phyloP scores from a whole-genome alignment of 1,140 invertebrate genomes.

The Harlomillsia oculata region DNA sequence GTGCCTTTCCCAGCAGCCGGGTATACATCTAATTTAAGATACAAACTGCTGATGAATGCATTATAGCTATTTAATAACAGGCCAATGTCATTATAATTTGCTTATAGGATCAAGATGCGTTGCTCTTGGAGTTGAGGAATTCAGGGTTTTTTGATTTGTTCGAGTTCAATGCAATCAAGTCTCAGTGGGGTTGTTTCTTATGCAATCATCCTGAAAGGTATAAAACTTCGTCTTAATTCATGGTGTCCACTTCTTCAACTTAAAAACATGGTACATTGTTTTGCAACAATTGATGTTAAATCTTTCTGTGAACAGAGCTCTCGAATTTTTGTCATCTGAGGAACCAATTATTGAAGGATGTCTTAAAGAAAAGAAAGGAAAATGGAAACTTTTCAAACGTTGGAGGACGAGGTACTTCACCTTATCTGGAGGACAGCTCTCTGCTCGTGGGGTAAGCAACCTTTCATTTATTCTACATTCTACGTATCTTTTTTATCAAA shows the following conservation, averaged over 20 bases:
- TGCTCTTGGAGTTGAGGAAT: conserved; percentile 75
- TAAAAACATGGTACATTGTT: too few species aligned
- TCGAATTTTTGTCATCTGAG: conserved; percentile 31
- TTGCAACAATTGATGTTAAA: too few species aligned
- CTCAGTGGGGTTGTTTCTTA: conserved; percentile 74
- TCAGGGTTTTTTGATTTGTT: conserved; percentile 87
- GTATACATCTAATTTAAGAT: conserved; percentile 40
- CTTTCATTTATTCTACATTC: background rate
- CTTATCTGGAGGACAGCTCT: conserved; percentile 74
- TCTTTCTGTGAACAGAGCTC: too few species aligned
- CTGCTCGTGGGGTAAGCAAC: conserved; percentile 2
- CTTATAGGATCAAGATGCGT: conserved; percentile 65
- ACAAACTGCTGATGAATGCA: background rate
- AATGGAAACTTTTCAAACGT: conserved; percentile 77
- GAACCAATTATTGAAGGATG: conserved; percentile 75
- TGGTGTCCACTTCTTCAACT: too few species aligned
- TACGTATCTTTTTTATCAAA: background rate
- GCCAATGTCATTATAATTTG: conserved; percentile 14
- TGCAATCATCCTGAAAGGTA: conserved; percentile 50
- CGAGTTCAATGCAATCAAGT: conserved; percentile 55
- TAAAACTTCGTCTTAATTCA: too few species aligned
- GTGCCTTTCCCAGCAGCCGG: conserved; percentile 78
- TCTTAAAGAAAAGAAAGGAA: conserved; percentile 88
- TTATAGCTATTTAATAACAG: background rate
- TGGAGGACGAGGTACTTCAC: conserved; percentile 92